Percentiles rank a stretch among this genome's conserved stretches.
phyloP scores from a whole-genome alignment of 1,140 invertebrate genomes.

The Drosophila truncata region DNA sequence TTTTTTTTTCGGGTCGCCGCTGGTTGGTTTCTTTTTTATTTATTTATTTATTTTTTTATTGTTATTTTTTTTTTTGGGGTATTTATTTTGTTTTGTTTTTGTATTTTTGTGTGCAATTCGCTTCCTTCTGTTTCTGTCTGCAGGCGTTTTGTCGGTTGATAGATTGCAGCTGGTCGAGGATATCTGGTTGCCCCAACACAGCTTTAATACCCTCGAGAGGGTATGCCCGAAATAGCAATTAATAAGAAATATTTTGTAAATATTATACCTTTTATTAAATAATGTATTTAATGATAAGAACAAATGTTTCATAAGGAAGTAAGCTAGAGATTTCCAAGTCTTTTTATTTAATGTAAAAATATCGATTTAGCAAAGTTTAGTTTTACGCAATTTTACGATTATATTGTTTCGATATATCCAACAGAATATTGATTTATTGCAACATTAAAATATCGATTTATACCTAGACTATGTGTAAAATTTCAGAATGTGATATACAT shows the following conservation, averaged over 20 bases:
- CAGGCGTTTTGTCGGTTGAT: slow-evolving; percentile 78
- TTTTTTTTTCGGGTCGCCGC: slow-evolving; percentile 44
- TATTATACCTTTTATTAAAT: neutral
- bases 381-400: no score
- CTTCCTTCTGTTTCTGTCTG: slow-evolving; percentile 76
- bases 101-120: slow-evolving; percentile 49
- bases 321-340: neutral
- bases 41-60: slow-evolving; percentile 13
- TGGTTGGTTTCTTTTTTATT: slow-evolving; percentile 18
- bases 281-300: neutral
- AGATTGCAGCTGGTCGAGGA: slow-evolving; percentile 76
- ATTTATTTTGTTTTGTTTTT: slow-evolving; percentile 44
- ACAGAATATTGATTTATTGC: no score
- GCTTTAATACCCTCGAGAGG: slow-evolving; percentile 10
- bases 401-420: no score
- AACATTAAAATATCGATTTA: no score
- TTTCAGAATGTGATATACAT: no score
- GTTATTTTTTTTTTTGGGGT: slow-evolving; percentile 17
- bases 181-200: slow-evolving; percentile 55
- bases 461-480: no score
- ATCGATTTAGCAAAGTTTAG: no score
- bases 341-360: no score
- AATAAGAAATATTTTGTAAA: neutral
- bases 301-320: neutral
- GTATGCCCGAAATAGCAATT: neutral